Evolutionary conservation across 1,140 invertebrate species (phyloP).

Genomic region (Ganaspis sp.): DNA sequence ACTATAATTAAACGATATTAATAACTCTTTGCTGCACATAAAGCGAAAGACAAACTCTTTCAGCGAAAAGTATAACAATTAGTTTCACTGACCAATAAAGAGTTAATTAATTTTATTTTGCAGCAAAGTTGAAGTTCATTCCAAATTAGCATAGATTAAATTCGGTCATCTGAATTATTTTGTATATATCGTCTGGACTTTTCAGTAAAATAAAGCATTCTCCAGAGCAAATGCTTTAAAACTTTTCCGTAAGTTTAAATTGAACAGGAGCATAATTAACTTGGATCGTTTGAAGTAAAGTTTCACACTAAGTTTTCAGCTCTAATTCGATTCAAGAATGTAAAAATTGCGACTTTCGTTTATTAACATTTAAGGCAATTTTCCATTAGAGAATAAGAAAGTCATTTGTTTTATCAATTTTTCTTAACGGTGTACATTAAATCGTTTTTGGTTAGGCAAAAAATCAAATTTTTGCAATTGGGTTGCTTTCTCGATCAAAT

Average conservation of each 20-base stretch:
- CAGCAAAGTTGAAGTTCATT: background rate
- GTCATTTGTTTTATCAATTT: background rate
- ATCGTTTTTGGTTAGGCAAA: no score
- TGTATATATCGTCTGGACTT: background rate
- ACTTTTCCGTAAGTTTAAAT: constrained; percentile 10
- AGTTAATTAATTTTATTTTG: background rate
- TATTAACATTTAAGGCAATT: background rate
- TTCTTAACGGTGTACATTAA: background rate
- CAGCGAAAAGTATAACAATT: no score
- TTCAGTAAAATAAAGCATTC: background rate
- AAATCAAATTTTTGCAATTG: background rate
- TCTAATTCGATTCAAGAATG: background rate
- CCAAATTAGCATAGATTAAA: constrained; percentile 13
- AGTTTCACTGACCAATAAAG: background rate
- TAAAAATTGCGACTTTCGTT: background rate
- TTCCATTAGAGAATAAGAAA: no score
- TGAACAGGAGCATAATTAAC: background rate
- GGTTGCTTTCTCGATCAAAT: background rate
- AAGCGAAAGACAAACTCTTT: no score
- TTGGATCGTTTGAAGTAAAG: constrained; percentile 13
- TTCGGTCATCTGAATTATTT: background rate
- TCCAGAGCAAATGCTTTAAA: background rate
- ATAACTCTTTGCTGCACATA: no score
- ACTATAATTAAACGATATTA: no score
- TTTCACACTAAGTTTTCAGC: background rate